Evolutionary conservation across 2,797 vertebrate genomes (phyloP).

Genomic region (Sandelia bainsii): DNA sequence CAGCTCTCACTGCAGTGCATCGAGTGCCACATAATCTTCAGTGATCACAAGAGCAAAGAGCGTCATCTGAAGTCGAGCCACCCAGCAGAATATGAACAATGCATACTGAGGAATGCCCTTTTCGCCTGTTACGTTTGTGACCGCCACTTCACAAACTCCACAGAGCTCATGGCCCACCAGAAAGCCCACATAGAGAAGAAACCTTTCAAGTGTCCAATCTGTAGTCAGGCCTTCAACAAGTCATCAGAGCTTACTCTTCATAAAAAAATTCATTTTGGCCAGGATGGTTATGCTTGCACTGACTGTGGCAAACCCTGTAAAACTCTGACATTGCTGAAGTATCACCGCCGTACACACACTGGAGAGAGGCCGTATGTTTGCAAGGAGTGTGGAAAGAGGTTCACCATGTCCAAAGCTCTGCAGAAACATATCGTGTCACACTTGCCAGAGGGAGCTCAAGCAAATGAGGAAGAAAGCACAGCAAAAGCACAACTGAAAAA

Average conservation of each 20-base stretch:
- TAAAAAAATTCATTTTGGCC: slow-evolving; percentile 84
- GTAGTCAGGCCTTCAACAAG: slow-evolving; percentile 78
- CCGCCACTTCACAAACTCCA: slow-evolving; percentile 87
- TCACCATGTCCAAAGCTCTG: slow-evolving; percentile 82
- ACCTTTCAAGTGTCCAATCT: slow-evolving; percentile 86
- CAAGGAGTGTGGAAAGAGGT: slow-evolving; percentile 85
- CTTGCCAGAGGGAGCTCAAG: slow-evolving; percentile 57
- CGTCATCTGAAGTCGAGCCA: slow-evolving; percentile 88
- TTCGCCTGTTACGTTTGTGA: slow-evolving; percentile 89
- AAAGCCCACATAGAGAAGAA: slow-evolving; percentile 83
- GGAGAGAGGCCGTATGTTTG: slow-evolving; percentile 86
- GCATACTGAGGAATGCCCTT: slow-evolving; percentile 84
- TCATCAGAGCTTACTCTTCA: slow-evolving; percentile 83
- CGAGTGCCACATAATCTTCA: slow-evolving; percentile 90
- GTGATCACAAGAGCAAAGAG: slow-evolving; percentile 86
- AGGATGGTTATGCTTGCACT: slow-evolving; percentile 82
- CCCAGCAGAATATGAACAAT: slow-evolving; percentile 86
- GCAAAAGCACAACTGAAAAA: slow-evolving; percentile 61
- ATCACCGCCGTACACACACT: slow-evolving; percentile 87
- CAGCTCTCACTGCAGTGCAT: slow-evolving; percentile 86
- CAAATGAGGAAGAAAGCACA: slow-evolving; percentile 3
- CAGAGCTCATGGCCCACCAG: slow-evolving; percentile 87
- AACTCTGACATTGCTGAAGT: slow-evolving; percentile 85
- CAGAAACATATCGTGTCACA: slow-evolving; percentile 83
- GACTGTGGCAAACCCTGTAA: slow-evolving; percentile 87